These are phyloP conservation scores for Alosa sapidissima DNA, from an alignment of 2,797 vertebrate genomes.

Conservation along the genomic window DNA sequence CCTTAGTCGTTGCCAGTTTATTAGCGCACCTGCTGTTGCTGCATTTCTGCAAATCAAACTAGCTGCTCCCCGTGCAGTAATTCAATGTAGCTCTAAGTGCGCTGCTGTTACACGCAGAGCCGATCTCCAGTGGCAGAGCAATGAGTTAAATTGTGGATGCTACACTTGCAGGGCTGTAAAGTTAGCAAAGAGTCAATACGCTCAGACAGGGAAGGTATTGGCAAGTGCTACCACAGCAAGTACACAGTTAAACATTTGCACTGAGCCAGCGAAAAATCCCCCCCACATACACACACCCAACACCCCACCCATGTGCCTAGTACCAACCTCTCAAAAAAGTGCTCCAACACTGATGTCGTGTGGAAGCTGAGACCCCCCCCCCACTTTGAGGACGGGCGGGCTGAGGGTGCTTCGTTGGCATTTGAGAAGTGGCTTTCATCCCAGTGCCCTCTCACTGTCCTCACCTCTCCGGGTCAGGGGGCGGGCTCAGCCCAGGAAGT, in stretches of 20 bases:
- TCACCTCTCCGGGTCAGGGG: constrained; percentile 65
- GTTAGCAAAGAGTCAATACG: constrained; percentile 60
- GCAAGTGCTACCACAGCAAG: constrained; percentile 48
- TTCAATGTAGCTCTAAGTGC: background rate
- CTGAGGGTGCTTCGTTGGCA: constrained; percentile 65
- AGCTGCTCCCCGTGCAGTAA: background rate
- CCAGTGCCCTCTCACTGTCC: constrained; percentile 67
- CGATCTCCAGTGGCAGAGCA: constrained; percentile 50
- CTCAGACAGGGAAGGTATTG: constrained; percentile 27
- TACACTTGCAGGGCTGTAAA: constrained; percentile 71
- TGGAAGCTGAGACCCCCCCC: background rate
- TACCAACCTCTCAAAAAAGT: background rate
- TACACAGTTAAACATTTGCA: constrained; percentile 38
- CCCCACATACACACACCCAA: background rate
- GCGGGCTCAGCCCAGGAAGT: constrained; percentile 69
- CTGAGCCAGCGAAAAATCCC: constrained; percentile 31
- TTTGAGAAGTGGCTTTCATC: constrained; percentile 69
- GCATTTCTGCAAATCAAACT: constrained; percentile 25
- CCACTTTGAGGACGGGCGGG: background rate
- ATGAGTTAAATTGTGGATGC: constrained; percentile 65
- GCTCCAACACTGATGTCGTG: background rate
- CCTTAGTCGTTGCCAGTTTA: background rate
- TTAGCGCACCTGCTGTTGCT: constrained; percentile 15
- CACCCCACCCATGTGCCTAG: background rate
- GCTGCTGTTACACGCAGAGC: background rate